These are phyloP conservation scores for silkworm (Bombyx mori) DNA, from an alignment of 1,140 invertebrate species.

Conservation along the genomic window DNA sequence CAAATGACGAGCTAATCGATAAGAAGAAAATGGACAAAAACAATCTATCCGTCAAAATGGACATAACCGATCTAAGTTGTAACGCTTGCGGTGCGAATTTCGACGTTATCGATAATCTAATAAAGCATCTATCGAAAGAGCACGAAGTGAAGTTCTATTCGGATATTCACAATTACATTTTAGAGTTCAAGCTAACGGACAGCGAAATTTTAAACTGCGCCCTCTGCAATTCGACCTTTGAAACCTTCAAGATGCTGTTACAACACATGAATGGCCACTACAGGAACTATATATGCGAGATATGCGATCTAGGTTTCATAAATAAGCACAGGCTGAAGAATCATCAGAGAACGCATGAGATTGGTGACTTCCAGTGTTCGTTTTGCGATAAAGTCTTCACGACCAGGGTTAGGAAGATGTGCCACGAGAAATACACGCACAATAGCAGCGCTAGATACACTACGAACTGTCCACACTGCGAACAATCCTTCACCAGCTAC, in stretches of 20 bases:
- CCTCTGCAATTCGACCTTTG: constrained; percentile 41
- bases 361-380: constrained; percentile 42
- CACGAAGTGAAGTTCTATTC: constrained; percentile 45
- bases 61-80: constrained; percentile 50
- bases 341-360: constrained; percentile 60
- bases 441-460: constrained; percentile 44
- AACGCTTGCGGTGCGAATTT: constrained; percentile 29
- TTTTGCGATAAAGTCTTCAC: constrained; percentile 62
- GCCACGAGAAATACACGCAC: constrained; percentile 54
- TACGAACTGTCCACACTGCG: constrained; percentile 49
- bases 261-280: constrained; percentile 66
- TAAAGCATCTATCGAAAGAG: constrained; percentile 33
- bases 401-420: constrained; percentile 39
- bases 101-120: constrained; percentile 30
- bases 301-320: constrained; percentile 81
- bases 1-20: constrained; percentile 22
- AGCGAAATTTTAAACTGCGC: constrained; percentile 41
- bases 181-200: constrained; percentile 48
- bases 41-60: constrained; percentile 51
- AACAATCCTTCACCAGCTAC: constrained; percentile 47
- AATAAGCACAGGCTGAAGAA: constrained; percentile 67
- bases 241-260: constrained; percentile 53
- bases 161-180: constrained; percentile 44
- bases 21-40: constrained; percentile 38
- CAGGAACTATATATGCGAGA: constrained; percentile 80